Evolutionary conservation across 1,140 invertebrate species (phyloP), one percentile per base, ranked within the genome.

Genomic region (Gryllus bimaculatus): DNA sequence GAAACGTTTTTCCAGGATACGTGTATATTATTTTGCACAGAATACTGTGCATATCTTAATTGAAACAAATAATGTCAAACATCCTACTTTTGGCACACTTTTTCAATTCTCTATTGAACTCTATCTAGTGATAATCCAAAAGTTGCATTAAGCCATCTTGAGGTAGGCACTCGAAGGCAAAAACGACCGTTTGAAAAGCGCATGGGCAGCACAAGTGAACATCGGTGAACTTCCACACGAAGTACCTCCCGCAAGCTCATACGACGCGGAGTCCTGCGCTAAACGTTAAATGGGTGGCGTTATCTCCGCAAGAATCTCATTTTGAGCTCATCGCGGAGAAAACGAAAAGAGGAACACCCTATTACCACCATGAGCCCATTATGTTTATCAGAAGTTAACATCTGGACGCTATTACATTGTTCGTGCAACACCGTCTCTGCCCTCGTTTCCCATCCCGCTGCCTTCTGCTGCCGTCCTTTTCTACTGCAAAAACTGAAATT

Each of bases 291-390:
- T 13, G 54, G 54, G 54, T 18, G 54, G 10, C 18, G 54, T 66
- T 66, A 66, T 66, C 54, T 66, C 10, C 7, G 10, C 54, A 66
- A 10, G 54, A 66, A 66, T 66, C 54, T 66, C 54, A 66, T 66
- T 66, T 66, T 66, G 2, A 66, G 54, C 54, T 66, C 1, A 2
- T 66, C 54, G 54, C 54, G 54, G 18, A 18, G 54, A 66, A 18
- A 66, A 66, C 54, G 54, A 66, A 66, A 13, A 66, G 54, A 18
- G 54, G 54, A 66, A 66, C 54, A 66, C 7, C 54, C 54, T 66
- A 66, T 66, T 66, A 66, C 54, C 54, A 66, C 54, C 54, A 66
- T 66, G 54, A 66, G 54, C 54, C 54, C 54, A 66, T 66, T 66
- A 66, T 66, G 54, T 66, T 66, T 66, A 66, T 66, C 54, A 18